These are phyloP conservation scores for Euspilapteryx auroguttella DNA, from an alignment of 2,888 invertebrate genomes.

Conservation along the genomic window DNA sequence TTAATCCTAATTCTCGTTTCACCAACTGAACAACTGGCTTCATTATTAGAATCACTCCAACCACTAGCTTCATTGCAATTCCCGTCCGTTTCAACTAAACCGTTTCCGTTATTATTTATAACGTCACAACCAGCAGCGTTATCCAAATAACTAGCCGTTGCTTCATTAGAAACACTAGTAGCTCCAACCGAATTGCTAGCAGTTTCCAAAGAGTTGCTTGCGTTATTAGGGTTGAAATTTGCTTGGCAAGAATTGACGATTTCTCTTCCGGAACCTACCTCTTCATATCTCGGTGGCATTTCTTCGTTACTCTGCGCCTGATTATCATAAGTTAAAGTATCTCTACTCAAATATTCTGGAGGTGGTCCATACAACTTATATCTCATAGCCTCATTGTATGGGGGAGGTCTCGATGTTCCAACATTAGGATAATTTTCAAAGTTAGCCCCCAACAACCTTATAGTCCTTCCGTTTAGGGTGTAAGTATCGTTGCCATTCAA, in stretches of 20 bases:
- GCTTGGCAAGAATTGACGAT: conserved; percentile 6
- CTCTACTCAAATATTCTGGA: conserved; percentile 21
- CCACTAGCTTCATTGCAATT: no score
- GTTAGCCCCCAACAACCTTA: conserved; percentile 35
- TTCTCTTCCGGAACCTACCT: conserved; percentile 14
- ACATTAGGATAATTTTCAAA: conserved; percentile 33
- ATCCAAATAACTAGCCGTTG: conserved; percentile 5
- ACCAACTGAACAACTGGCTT: no score
- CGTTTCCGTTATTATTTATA: conserved; percentile 8
- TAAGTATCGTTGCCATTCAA: conserved; percentile 36
- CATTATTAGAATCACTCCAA: no score
- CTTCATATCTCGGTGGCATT: conserved; percentile 45
- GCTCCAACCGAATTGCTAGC: background rate
- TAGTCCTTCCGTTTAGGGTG: conserved; percentile 43
- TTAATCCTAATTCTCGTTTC: no score
- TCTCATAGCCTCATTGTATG: conserved; percentile 39
- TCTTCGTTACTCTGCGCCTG: conserved; percentile 33
- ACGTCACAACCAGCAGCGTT: no score
- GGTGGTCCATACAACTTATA: conserved; percentile 47
- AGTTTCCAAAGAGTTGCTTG: background rate
- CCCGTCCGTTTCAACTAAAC: no score
- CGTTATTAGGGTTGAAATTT: conserved; percentile 7
- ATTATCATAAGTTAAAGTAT: conserved; percentile 18
- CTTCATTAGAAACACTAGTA: conserved; percentile 5
- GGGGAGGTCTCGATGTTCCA: conserved; percentile 22